Percentiles rank a stretch among this genome's conserved stretches.
phyloP scores from a whole-genome alignment of 2,888 invertebrate species.

The Xanthia togata region DNA sequence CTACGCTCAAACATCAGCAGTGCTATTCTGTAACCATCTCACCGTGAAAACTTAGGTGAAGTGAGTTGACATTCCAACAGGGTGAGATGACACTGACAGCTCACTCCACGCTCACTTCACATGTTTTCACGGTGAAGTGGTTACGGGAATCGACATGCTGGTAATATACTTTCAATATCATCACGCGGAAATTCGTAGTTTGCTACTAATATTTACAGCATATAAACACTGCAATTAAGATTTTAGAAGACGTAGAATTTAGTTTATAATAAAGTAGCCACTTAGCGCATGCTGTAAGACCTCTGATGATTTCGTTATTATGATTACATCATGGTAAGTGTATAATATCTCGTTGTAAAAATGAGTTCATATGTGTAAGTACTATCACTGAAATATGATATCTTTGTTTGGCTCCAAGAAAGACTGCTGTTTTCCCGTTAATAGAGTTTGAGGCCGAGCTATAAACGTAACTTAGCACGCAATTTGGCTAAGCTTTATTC shows the following conservation, averaged over 20 bases:
- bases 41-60: no score
- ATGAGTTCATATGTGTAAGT: background rate
- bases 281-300: constrained; percentile 10
- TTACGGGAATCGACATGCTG: no score
- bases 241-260: constrained; percentile 7
- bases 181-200: background rate
- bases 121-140: no score
- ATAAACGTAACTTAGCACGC: background rate
- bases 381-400: background rate
- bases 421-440: background rate
- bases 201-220: background rate
- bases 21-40: no score
- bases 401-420: background rate
- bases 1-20: no score
- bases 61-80: no score
- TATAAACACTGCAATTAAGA: constrained; percentile 1
- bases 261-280: background rate
- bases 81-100: no score
- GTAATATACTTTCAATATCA: background rate
- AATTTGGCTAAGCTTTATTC: background rate
- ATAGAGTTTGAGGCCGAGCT: background rate
- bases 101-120: no score
- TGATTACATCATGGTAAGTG: background rate
- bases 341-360: background rate
- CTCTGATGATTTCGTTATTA: background rate